Evolutionary conservation across 2,888 invertebrate species (phyloP).

Genomic region (Nymphalis c-album): DNA sequence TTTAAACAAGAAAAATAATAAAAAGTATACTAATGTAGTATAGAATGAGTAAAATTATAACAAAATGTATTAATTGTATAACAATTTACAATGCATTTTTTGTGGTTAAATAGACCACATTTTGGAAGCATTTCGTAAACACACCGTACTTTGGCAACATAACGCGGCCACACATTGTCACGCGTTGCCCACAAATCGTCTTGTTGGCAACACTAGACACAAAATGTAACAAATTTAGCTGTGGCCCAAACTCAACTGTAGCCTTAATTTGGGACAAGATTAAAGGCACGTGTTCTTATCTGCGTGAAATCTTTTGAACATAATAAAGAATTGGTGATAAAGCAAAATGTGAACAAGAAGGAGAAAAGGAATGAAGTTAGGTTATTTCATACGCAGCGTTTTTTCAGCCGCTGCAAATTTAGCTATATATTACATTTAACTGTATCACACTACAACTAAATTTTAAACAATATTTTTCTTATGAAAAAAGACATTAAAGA

Average conservation of each 20-base stretch:
- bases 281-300: conserved; percentile 42
- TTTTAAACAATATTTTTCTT: no score
- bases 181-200: conserved; percentile 39
- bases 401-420: no score
- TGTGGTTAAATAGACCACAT: conserved; percentile 3
- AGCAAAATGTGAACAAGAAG: not conserved
- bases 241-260: conserved; percentile 41
- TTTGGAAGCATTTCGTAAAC: conserved; percentile 6
- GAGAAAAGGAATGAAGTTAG: not conserved
- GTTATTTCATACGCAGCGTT: not conserved
- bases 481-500: no score
- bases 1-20: no score
- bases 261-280: conserved; percentile 49
- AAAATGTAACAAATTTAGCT: conserved; percentile 46
- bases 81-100: not conserved
- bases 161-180: conserved; percentile 30
- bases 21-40: no score
- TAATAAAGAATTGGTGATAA: not conserved
- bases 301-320: not conserved
- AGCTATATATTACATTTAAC: no score
- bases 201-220: conserved; percentile 42
- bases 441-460: no score
- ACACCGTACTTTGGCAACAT: conserved; percentile 23
- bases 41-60: no score
- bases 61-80: no score